Conservation (phyloP, 2,113 vertebrate genomes). For the Loxodonta africana region DNA sequence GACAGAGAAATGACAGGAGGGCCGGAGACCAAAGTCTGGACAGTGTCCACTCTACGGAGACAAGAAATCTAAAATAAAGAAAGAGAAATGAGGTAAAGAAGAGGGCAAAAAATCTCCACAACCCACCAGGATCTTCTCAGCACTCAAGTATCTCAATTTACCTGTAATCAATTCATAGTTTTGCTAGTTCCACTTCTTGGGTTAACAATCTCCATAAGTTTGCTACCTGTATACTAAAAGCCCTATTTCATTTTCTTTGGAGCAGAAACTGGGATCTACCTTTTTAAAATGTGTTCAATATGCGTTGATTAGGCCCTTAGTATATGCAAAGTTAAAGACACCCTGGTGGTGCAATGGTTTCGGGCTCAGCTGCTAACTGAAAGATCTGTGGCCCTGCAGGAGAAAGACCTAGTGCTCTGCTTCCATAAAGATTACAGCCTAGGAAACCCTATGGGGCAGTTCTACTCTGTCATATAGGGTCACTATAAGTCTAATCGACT, state of each 20-base stretch:
- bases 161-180: not conserved
- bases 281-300: not conserved
- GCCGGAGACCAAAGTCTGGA: not conserved
- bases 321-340: no score
- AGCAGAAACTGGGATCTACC: not conserved
- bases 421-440: no score
- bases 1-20: not conserved
- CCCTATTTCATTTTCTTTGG: not conserved
- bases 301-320: not conserved
- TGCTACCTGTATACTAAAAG: not conserved
- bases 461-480: no score
- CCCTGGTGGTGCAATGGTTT: no score
- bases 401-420: no score
- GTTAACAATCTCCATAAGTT: fast-evolving
- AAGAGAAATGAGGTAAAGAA: not conserved
- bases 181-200: not conserved
- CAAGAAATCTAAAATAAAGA: not conserved
- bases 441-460: no score
- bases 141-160: not conserved
- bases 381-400: no score
- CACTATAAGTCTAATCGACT: no score
- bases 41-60: not conserved
- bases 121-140: not conserved
- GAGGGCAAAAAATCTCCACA: not conserved
- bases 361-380: no score